Conservation (phyloP, 2,797 vertebrate species). For the Glossophaga mutica region DNA sequence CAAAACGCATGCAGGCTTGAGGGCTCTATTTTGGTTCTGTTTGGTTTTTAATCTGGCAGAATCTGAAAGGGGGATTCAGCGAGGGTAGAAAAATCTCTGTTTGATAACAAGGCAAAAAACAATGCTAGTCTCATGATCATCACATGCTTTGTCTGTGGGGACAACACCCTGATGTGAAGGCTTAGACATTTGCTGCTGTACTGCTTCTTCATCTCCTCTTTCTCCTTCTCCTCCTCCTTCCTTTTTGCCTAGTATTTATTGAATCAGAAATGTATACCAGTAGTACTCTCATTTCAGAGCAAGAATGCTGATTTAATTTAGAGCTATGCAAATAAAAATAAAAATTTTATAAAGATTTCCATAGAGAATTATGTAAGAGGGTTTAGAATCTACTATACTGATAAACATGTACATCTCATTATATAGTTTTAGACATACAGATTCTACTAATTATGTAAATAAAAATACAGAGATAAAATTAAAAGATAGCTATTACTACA, state of each 20-base stretch:
- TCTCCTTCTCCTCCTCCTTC: background rate
- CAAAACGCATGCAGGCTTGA: background rate
- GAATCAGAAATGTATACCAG: background rate
- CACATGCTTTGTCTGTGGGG: background rate
- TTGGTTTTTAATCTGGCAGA: slow-evolving; percentile 45
- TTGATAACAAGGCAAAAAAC: slow-evolving; percentile 30
- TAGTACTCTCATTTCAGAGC: background rate
- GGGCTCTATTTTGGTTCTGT: slow-evolving; percentile 30
- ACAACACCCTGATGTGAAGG: background rate
- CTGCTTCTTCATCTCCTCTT: background rate
- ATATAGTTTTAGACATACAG: background rate
- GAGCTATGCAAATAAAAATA: background rate
- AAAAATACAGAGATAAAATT: slow-evolving; percentile 27
- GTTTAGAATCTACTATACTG: background rate
- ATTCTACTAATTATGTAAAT: background rate
- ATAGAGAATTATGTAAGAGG: background rate
- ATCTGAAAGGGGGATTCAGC: slow-evolving; percentile 18
- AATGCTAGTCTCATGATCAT: background rate
- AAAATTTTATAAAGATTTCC: too few species aligned
- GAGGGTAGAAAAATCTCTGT: background rate
- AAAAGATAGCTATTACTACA: background rate
- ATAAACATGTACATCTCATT: background rate
- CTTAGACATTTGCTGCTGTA: background rate
- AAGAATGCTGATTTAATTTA: background rate
- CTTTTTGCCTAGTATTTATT: background rate